These are phyloP conservation scores for Coelinius sp. DNA, from an alignment of 2,888 invertebrate species.

Conservation along the genomic window DNA sequence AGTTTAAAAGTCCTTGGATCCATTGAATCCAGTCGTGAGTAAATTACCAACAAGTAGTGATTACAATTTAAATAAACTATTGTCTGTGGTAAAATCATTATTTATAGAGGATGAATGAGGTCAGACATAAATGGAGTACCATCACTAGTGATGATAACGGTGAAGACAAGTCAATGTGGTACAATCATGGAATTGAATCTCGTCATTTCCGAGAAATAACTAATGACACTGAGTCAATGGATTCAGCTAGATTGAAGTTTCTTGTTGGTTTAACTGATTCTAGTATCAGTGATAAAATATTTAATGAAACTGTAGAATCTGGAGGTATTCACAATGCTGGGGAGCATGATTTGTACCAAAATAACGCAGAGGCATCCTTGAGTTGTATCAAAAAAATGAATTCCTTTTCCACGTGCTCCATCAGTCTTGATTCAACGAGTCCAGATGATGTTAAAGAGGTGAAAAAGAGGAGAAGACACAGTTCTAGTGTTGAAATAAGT, in stretches of 20 bases:
- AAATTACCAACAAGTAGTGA: too few species aligned
- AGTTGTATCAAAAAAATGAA: too few species aligned
- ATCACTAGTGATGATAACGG: conserved; percentile 23
- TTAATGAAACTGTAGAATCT: neutral
- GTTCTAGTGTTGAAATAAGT: conserved; percentile 61
- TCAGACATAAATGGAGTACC: conserved; percentile 48
- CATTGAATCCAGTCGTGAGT: too few species aligned
- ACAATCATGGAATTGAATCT: conserved; percentile 51
- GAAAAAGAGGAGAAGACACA: conserved; percentile 49
- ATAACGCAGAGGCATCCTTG: neutral
- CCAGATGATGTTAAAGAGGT: conserved; percentile 18
- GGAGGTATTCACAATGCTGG: neutral
- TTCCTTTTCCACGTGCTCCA: too few species aligned
- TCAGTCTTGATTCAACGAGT: conserved; percentile 19
- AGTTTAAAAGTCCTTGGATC: too few species aligned
- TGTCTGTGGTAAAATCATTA: neutral
- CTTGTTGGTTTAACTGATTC: conserved; percentile 9
- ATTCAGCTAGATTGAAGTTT: conserved; percentile 26
- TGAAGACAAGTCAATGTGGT: conserved; percentile 58
- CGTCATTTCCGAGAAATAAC: conserved; percentile 21
- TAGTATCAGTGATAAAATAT: too few species aligned
- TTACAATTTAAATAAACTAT: too few species aligned
- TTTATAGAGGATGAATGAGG: conserved; percentile 58
- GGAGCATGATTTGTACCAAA: neutral
- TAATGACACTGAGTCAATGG: neutral